Evolutionary conservation across 2,113 vertebrate species (phyloP).

Genomic region (Cyphomyrus discorhynchus): DNA sequence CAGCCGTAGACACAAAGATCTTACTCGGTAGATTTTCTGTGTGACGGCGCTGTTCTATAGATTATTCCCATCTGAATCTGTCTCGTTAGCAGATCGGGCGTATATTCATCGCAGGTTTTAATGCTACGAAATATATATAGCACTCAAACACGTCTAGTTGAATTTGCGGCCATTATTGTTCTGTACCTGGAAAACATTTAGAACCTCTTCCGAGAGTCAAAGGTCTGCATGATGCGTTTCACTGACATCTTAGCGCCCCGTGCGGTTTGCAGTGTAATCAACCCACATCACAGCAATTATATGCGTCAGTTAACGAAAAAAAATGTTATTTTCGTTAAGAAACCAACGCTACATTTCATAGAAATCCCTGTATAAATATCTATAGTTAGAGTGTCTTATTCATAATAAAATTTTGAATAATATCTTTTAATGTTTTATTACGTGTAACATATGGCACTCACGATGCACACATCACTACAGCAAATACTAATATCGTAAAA

Average conservation of each 20-base stretch:
- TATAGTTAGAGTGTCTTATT: background rate
- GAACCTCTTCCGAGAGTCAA: constrained; percentile 15
- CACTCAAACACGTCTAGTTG: background rate
- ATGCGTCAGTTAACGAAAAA: background rate
- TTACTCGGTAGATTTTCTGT: background rate
- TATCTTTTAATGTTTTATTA: background rate
- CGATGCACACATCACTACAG: background rate
- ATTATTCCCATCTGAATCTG: background rate
- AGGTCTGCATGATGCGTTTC: background rate
- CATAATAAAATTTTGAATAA: background rate
- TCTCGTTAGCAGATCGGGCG: background rate
- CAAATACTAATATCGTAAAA: background rate
- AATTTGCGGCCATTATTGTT: background rate
- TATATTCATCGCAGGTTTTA: background rate
- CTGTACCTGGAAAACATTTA: background rate
- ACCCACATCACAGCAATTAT: background rate
- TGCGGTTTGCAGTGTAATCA: background rate
- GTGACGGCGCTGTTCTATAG: background rate
- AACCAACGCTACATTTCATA: background rate
- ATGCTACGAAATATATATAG: background rate
- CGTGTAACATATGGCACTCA: background rate
- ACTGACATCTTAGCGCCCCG: background rate
- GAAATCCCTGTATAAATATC: background rate
- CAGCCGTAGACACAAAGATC: background rate
- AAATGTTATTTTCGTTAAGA: background rate